Base-by-base conservation (phyloP, 2,888 invertebrate species). In the Xestia ashworthii region DNA sequence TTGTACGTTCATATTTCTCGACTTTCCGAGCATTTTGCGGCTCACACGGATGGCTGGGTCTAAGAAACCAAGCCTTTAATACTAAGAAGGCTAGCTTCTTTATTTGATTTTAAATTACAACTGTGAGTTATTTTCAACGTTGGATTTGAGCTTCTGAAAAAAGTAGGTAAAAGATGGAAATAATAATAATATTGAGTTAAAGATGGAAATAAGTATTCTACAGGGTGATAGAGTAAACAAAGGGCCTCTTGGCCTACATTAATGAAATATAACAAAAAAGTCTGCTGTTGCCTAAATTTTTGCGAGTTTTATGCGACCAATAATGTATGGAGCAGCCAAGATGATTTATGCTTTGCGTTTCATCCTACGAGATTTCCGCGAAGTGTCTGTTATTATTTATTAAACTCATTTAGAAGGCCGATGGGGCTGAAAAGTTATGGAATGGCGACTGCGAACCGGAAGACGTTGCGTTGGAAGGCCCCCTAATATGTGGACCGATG, bases 1-100 rank as follows among this genome's bases (percentile, higher is more conserved):
- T 72, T 38, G 32, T 55, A 71, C 71, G 66, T 82, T 81, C 12
- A 72, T 80, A 71, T 84, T 82, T 71, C 69, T 48, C 25, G 50
- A 62, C 19, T 44, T 76, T 60, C 41, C 32, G 55, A 75, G 65
- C 48, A 55, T 38, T 80, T 82, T 72, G 71, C 64, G 12, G 68
- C 38, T 41, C 69, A 65, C 71, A 69, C 46, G 81, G 68, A 9
- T 75, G 81, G 68, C 41, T 9, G 48, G 38, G 32, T 44, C 53
- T 69, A 65, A 71, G 38, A 9, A 75, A n/a, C 41, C 67, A 68
- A 80, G 67, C 71, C 22, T 79, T 80, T 58, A 70, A 84, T 70
- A 44, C 60, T 25, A 60, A 44, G 22, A 48, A 50, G 38, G 38
- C 32, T 32, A 32, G 32, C 58, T 71, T 71, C 32, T 75, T 67